phyloP scores from a whole-genome alignment of 2,797 vertebrate species.

The Mormyrops attenuatus region DNA sequence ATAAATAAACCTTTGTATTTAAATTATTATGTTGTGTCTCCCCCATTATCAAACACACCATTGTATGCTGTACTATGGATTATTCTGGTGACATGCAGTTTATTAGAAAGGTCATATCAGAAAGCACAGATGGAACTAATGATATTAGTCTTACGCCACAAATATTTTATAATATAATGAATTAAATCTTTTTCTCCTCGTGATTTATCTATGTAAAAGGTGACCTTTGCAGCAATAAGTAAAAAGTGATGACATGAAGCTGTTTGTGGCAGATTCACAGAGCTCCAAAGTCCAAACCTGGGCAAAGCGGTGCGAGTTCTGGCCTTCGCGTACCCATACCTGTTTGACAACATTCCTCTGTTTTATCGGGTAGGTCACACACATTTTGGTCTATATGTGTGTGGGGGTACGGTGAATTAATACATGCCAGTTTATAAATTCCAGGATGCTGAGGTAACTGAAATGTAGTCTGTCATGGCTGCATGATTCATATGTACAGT shows the following conservation, averaged over 20 bases:
- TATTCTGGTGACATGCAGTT: not conserved
- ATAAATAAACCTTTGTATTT: not conserved
- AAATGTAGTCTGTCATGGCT: not conserved
- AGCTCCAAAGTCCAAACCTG: constrained; percentile 59
- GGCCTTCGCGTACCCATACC: constrained; percentile 80
- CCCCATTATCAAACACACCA: not conserved
- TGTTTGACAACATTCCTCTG: constrained; percentile 89
- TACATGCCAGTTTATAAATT: not conserved
- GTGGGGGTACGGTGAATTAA: not conserved
- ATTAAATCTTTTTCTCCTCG: not conserved
- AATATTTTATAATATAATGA: not conserved
- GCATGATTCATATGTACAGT: not conserved
- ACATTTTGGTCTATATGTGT: not conserved
- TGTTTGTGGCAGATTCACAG: constrained; percentile 65
- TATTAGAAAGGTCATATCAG: not conserved
- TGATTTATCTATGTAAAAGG: not conserved
- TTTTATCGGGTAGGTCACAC: constrained; percentile 78
- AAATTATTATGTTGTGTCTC: not conserved
- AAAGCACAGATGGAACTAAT: not conserved
- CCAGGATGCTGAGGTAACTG: not conserved
- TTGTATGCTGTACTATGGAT: not conserved
- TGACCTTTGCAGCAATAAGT: not conserved
- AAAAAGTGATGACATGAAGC: not conserved
- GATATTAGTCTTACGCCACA: not conserved
- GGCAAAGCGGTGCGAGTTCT: constrained; percentile 69